These are phyloP conservation scores for Semaprochilodus insignis DNA, from an alignment of 2,797 vertebrate genomes.

Conservation along the genomic window DNA sequence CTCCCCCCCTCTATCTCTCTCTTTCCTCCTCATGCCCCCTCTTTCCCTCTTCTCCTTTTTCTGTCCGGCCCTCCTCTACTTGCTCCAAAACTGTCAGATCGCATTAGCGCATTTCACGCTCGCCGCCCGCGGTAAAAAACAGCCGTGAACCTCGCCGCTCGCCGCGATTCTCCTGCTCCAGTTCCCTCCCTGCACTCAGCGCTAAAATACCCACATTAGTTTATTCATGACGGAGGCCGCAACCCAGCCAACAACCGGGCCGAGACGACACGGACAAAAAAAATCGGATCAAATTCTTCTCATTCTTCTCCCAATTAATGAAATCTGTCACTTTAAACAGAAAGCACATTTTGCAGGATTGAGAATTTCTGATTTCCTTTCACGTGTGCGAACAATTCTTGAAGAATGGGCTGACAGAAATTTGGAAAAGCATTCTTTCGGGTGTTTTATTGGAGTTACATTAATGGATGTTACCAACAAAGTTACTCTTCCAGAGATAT, in stretches of 20 bases:
- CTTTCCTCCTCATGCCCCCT: constrained; percentile 44
- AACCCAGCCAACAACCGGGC: constrained; percentile 67
- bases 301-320: no score
- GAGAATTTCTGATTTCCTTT: no score
- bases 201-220: constrained; percentile 80
- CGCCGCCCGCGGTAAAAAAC: constrained; percentile 92
- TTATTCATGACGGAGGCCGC: constrained; percentile 70
- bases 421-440: no score
- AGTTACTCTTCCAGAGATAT: no score
- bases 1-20: constrained; percentile 71
- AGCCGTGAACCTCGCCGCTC: constrained; percentile 90
- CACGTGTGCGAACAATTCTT: no score
- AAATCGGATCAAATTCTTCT: no score
- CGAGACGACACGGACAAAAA: not conserved
- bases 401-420: no score
- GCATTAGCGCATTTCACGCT: constrained; percentile 92
- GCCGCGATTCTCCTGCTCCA: constrained; percentile 96
- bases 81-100: constrained; percentile 98
- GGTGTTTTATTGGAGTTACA: no score
- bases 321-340: no score
- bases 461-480: no score
- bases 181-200: constrained; percentile 86
- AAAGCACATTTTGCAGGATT: no score
- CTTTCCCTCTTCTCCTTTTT: constrained; percentile 68
- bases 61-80: constrained; percentile 76